Conservation (phyloP, 2,113 vertebrate genomes). For the Verasper variegatus region DNA sequence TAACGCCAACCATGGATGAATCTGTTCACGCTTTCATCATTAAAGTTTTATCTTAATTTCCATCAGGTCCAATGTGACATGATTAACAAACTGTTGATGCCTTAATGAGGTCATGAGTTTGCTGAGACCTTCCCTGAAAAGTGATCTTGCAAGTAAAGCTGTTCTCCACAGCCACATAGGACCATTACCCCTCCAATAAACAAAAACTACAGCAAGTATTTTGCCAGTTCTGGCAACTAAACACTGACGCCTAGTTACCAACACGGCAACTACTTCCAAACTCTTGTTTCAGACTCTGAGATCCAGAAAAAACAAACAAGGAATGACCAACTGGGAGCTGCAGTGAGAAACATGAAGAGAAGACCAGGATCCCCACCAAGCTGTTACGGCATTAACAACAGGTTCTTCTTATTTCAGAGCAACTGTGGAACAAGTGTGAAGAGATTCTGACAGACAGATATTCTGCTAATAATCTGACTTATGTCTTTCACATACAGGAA, state of each 20-base stretch:
- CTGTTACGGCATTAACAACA: too few relatives aligned
- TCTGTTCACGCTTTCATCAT: not conserved
- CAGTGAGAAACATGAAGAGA: too few relatives aligned
- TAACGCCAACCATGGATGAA: not conserved
- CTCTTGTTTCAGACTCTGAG: slow-evolving; percentile 18
- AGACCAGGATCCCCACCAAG: not conserved
- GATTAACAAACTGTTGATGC: slow-evolving; percentile 2
- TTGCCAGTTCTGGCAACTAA: slow-evolving; percentile 13
- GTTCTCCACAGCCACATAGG: not conserved
- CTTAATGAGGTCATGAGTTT: slow-evolving; percentile 6
- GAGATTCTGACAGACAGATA: not conserved
- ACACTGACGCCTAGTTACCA: slow-evolving; percentile 9
- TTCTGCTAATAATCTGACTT: not conserved
- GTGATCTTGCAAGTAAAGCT: too few relatives aligned
- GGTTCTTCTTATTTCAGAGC: not conserved
- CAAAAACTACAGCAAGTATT: not conserved
- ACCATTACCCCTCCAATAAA: not conserved
- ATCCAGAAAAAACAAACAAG: not conserved
- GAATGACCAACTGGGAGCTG: not conserved
- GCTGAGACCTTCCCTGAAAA: too few relatives aligned
- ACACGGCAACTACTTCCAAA: slow-evolving; percentile 8
- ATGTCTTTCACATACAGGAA: too few relatives aligned
- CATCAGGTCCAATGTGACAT: not conserved
- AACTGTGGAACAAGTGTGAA: not conserved
- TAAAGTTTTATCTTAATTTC: not conserved